These are phyloP conservation scores for Oligia fasciuncula DNA, from an alignment of 2,888 invertebrate species.

Conservation along the genomic window DNA sequence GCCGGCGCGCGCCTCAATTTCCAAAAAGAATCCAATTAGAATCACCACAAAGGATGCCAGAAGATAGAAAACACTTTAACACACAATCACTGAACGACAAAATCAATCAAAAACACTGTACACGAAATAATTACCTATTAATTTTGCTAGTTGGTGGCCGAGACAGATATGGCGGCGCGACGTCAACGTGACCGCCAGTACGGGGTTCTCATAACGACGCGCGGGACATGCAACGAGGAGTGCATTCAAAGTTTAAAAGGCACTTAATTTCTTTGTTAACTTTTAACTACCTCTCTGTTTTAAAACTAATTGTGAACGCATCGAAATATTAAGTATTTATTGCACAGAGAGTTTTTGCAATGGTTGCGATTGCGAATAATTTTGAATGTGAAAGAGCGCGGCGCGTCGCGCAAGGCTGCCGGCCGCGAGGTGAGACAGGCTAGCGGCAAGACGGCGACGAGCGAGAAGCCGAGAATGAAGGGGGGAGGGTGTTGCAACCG, in stretches of 20 bases:
- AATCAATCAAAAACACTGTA: conserved; percentile 83
- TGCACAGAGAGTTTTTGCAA: conserved; percentile 90
- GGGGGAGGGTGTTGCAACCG: conserved; percentile 90
- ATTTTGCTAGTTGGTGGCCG: conserved; percentile 91
- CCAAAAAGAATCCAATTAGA: conserved; percentile 88
- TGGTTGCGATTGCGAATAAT: conserved; percentile 90
- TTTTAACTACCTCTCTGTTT: conserved; percentile 84
- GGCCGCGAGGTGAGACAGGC: conserved; percentile 90
- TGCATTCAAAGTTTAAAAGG: conserved; percentile 89
- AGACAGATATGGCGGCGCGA: conserved; percentile 93
- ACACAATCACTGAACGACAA: conserved; percentile 83
- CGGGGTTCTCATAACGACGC: conserved; percentile 95
- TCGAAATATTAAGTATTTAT: conserved; percentile 84
- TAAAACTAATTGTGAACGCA: conserved; percentile 83
- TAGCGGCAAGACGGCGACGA: conserved; percentile 89
- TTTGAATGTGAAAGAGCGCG: conserved; percentile 90
- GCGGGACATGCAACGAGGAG: conserved; percentile 92
- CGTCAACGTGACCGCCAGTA: conserved; percentile 92
- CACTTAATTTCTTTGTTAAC: conserved; percentile 81
- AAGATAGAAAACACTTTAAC: conserved; percentile 81
- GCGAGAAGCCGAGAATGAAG: conserved; percentile 89
- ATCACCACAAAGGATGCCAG: conserved; percentile 77
- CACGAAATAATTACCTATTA: conserved; percentile 90
- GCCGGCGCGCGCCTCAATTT: conserved; percentile 89
- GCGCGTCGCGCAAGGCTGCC: conserved; percentile 90